Base-by-base conservation (phyloP, 1,140 invertebrate species). In the Arctopsyche grandis region DNA sequence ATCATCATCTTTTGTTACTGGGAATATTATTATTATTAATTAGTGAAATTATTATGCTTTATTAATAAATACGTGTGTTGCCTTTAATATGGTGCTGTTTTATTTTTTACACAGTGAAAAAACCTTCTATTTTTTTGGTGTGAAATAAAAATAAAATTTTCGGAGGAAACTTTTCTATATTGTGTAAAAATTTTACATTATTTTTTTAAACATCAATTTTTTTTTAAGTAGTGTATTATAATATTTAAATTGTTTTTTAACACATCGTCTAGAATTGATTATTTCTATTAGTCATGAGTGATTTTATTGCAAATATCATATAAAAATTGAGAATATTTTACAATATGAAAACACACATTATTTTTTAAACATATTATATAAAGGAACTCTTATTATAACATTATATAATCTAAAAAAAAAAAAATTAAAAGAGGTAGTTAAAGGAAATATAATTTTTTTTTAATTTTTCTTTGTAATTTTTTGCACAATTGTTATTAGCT, bases 51-150 rank as follows among this genome's bases (percentile, higher is more conserved):
- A 78, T 75, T 77, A 82, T 82, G 81, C 81, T 82, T 82, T 78
- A 82, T 78, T 74, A 82, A 80, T 82, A 80, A 80, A 80, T 80
- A 80, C 77, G 77, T 82, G 81, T 82, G 81, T 82, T 82, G 81
- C 81, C 81, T 82, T 82, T 80, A 76, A 75, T 52, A 48, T 38
- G 7, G 29, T 79, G 46, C 56, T 80, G 70, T 82, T 82, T 82
- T 78, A 82, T 82, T 81, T 69, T 44, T 76, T n/a, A n/a, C n/a
- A n/a, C n/a, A n/a, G 29, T 38, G 29, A 5, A 22, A 19, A 69
- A 4, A 16, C 52, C 52, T 56, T 69, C 1, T n/a, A n/a, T n/a
- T n/a, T 56, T 10, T 1, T 56, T 1, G 14, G 16, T 1, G 48
- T 52, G 16, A 52, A 52, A 52, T 52, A 16, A 52, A 52, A 52